These are phyloP conservation scores for Eptatretus atami DNA, from an alignment of 2,797 vertebrate species.

Conservation along the genomic window DNA sequence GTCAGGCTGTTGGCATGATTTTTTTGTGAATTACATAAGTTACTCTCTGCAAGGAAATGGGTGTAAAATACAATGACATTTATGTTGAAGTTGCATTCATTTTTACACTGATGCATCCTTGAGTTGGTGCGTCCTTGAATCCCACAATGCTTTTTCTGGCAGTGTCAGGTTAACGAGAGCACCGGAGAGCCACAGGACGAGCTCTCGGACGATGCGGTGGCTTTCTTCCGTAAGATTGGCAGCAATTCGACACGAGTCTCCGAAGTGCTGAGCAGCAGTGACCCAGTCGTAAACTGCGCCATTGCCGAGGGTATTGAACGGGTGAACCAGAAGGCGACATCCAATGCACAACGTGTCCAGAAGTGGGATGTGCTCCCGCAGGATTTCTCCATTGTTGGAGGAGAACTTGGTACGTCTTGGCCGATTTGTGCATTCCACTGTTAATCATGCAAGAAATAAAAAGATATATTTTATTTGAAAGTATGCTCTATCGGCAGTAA, in stretches of 20 bases:
- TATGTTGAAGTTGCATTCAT: no score
- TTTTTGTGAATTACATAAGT: no score
- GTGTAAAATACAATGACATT: no score
- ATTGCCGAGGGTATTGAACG: constrained; percentile 37
- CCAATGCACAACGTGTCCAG: constrained; percentile 47
- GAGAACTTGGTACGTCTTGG: constrained; percentile 42
- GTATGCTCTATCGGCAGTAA: no score
- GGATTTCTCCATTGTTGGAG: constrained; percentile 39
- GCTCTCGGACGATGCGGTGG: constrained; percentile 21
- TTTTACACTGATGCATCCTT: no score
- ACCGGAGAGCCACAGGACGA: constrained; percentile 29
- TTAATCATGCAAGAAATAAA: no score
- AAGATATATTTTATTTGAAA: no score
- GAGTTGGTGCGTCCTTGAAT: no score
- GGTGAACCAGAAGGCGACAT: constrained; percentile 27
- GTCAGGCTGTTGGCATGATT: no score
- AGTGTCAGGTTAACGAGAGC: constrained; percentile 25
- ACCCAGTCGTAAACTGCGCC: constrained; percentile 20
- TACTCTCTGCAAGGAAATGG: no score
- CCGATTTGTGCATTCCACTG: no score
- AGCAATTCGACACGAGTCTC: constrained; percentile 28
- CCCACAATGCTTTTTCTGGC: constrained; percentile 1
- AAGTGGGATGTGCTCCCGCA: constrained; percentile 42
- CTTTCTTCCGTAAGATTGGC: constrained; percentile 28
- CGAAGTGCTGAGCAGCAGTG: constrained; percentile 21